These are phyloP conservation scores for Diglossa brunneiventris DNA, from an alignment of 2,113 vertebrate species.

Conservation along the genomic window DNA sequence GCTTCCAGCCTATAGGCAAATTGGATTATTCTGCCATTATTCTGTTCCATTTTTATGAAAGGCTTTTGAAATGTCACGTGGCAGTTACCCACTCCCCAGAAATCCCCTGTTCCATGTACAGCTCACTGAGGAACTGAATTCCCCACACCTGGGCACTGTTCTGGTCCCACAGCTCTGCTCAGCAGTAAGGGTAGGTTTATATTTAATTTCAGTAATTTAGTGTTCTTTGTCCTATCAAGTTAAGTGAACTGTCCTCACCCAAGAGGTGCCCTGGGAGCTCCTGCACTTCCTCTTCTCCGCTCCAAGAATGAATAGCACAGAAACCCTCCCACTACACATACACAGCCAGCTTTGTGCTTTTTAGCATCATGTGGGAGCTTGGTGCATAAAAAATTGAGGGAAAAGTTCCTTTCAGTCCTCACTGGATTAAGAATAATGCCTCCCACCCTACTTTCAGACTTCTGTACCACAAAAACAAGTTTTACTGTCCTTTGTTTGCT, in stretches of 20 bases:
- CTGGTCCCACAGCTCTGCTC: rapidly evolving
- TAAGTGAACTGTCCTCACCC: not conserved
- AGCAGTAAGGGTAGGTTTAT: not conserved
- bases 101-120: not conserved
- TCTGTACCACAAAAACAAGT: not conserved
- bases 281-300: not conserved
- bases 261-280: not conserved
- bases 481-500: not conserved
- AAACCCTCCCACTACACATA: not conserved
- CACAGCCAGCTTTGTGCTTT: not conserved
- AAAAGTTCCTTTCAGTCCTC: not conserved
- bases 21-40: not conserved
- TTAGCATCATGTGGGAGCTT: not conserved
- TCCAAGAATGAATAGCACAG: not conserved
- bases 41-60: not conserved
- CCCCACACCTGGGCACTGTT: not conserved
- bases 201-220: not conserved
- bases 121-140: not conserved
- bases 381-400: not conserved
- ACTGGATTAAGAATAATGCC: not conserved
- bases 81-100: not conserved
- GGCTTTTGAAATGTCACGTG: not conserved
- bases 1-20: not conserved
- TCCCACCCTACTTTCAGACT: not conserved
- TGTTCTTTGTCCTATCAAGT: not conserved